Base-by-base conservation (phyloP, 2,888 invertebrate genomes). In the Pocota personata region DNA sequence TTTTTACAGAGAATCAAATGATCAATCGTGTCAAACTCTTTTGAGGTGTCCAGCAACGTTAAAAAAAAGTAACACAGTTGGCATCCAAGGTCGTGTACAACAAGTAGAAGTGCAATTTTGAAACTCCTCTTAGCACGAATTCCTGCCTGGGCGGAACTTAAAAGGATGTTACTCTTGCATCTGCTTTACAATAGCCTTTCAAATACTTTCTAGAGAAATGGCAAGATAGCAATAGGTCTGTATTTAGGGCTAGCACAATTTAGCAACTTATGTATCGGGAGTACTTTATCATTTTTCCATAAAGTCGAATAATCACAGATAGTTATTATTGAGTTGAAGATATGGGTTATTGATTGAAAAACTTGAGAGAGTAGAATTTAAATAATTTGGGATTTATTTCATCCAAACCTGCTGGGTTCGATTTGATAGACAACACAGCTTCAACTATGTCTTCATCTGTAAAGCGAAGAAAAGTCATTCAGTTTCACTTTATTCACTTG, bases 211-310 rank as follows among this genome's bases (percentile, higher is more conserved):
- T 24, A 52, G 3, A 52, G 12, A 19, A 32, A 64, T 0, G 32
- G 35, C n/a, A 48, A 12, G 6, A 52, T 52, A 0, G 52, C 27
- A 5, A 67, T 35, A 12, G 67, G 27, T 12, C 40, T 52, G 14
- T 37, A 67, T 3, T 40, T 35, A 0, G 35, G 24, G n/a, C 12
- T 7, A 1, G 0, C 10, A 6, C 21, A 32, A 2, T 35, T 50
- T 7, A 19, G 16, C 3, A n/a, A 35, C 21, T 66, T 37, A 10
- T 32, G 64, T 16, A 52, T 50, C 0, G 67, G 52, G 10, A 67
- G 10, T 50, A 67, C 40, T 37, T 43, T 69, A 2, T 30, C 27
- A 6, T 10, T 69, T 55, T 69, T 57, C 40, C 69, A 69, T 2
- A 7, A 32, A 24, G 5, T 1, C 3, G 19, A 46, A 10, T 57